phyloP scores from a whole-genome alignment of 2,113 vertebrate species.

The Columbina picui region DNA sequence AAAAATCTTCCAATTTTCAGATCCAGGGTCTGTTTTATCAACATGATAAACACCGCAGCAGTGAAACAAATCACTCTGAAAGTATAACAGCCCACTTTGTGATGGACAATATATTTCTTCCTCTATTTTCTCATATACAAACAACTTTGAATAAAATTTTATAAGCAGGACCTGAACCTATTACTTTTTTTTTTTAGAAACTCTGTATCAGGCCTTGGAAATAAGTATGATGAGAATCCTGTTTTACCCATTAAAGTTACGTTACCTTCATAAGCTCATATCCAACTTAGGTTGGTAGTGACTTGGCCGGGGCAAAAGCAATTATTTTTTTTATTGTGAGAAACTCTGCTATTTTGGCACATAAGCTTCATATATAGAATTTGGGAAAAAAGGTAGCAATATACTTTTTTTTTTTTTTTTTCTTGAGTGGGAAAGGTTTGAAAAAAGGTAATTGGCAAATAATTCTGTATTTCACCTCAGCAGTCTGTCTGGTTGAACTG shows the following conservation, averaged over 20 bases:
- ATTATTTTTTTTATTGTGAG: background rate
- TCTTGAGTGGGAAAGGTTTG: background rate
- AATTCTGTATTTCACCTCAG: background rate
- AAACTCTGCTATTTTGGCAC: background rate
- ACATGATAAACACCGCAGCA: slow-evolving; percentile 61
- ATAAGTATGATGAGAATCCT: background rate
- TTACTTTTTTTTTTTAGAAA: slow-evolving; percentile 11
- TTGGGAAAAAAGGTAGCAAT: background rate
- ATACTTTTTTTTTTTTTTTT: background rate
- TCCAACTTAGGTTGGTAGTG: background rate
- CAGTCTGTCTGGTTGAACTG: background rate
- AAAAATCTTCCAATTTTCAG: slow-evolving; percentile 60
- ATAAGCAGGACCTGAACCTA: background rate
- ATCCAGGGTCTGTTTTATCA: slow-evolving; percentile 47
- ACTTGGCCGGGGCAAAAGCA: background rate
- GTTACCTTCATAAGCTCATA: background rate
- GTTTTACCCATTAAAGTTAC: background rate
- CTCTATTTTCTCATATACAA: background rate
- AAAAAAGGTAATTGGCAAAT: background rate
- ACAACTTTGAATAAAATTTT: slow-evolving; percentile 13
- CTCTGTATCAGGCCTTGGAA: background rate
- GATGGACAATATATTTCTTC: background rate
- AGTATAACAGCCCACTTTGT: background rate
- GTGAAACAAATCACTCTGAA: slow-evolving; percentile 43
- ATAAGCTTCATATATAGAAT: background rate